Evolutionary conservation across 2,888 invertebrate genomes (phyloP).

Genomic region (Syrista parreyssii): DNA sequence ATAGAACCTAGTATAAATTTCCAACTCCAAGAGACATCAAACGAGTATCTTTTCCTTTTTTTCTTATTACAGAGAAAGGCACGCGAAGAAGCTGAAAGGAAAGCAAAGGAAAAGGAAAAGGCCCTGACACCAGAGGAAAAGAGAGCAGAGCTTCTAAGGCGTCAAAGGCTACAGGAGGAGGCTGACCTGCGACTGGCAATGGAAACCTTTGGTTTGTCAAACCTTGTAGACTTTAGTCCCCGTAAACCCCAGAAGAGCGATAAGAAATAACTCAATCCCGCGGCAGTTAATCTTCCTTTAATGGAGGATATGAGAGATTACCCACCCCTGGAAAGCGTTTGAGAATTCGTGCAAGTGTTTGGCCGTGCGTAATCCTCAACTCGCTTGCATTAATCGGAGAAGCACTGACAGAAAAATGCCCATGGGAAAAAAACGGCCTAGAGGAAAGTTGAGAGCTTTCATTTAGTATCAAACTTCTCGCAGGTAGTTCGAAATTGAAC

Average conservation of each 20-base stretch:
- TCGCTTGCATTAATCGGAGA: neutral
- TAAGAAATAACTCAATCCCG: conserved; percentile 50
- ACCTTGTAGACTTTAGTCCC: conserved; percentile 65
- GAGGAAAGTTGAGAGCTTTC: neutral
- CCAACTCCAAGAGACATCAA: neutral
- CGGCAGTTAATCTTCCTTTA: neutral
- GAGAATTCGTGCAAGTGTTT: neutral
- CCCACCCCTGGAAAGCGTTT: neutral
- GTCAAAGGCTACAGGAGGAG: conserved; percentile 87
- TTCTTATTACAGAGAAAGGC: conserved; percentile 68
- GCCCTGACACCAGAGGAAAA: conserved; percentile 82
- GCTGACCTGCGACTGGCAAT: conserved; percentile 87
- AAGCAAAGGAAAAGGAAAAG: conserved; percentile 73
- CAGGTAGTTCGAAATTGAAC: neutral
- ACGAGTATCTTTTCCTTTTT: neutral
- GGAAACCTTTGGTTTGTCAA: conserved; percentile 83
- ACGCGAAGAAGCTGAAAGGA: conserved; percentile 73
- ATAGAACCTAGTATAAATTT: neutral
- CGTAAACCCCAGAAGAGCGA: conserved; percentile 59
- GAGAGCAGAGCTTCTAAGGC: conserved; percentile 79
- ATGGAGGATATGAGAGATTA: neutral
- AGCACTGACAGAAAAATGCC: neutral
- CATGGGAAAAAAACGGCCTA: neutral
- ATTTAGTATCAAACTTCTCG: neutral
- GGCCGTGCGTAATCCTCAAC: neutral